Evolutionary conservation across 2,113 vertebrate genomes (phyloP).

Genomic region (Heterocephalus glaber): DNA sequence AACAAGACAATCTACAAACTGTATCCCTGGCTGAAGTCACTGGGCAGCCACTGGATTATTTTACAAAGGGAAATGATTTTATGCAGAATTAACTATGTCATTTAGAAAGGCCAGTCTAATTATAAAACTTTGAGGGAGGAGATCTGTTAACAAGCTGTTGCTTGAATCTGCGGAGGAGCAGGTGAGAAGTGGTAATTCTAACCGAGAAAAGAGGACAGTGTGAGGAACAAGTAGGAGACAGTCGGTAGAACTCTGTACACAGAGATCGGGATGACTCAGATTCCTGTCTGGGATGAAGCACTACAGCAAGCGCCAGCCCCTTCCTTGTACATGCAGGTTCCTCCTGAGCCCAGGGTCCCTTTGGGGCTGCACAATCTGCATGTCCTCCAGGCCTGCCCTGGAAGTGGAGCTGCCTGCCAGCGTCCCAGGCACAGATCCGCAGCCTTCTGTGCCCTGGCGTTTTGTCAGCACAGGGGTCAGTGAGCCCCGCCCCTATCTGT

Average conservation of each 20-base stretch:
- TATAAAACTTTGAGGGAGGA: not conserved
- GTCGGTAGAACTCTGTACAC: not conserved
- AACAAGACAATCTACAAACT: not conserved
- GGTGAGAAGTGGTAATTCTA: not conserved
- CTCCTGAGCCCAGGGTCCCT: not conserved
- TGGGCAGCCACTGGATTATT: not conserved
- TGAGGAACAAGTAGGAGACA: not conserved
- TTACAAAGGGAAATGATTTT: not conserved
- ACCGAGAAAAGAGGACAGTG: not conserved
- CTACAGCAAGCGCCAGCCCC: not conserved
- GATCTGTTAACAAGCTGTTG: not conserved
- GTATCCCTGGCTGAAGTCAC: not conserved
- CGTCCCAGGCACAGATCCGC: not conserved
- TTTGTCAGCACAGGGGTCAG: not conserved
- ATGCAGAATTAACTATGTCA: not conserved
- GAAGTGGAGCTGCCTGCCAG: not conserved
- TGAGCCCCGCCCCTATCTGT: rapidly evolving
- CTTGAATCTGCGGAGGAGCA: not conserved
- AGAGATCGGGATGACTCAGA: not conserved
- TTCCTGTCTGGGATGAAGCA: not conserved
- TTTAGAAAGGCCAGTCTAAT: not conserved
- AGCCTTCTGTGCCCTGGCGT: not conserved
- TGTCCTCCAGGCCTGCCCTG: not conserved
- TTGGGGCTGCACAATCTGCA: not conserved
- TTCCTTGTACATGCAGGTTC: not conserved